A percentile compares a stretch with the other conserved stretches of the same genome.
phyloP scores from a whole-genome alignment of 2,797 vertebrate genomes.

The Orientallactaga sibirica region DNA sequence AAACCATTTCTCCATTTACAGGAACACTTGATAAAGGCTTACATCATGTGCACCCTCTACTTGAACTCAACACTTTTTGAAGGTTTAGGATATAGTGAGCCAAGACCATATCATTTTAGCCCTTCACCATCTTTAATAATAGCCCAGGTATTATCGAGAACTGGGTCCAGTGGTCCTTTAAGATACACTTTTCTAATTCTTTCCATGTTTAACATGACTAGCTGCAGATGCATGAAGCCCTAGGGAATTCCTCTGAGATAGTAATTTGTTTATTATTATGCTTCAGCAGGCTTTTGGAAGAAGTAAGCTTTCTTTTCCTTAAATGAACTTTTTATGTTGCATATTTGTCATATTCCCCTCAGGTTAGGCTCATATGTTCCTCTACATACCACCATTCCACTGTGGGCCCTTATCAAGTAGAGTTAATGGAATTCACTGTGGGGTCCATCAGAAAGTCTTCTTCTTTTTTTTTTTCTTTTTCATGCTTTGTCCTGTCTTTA shows the following conservation, averaged over 20 bases:
- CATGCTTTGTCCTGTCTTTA: too few relatives aligned
- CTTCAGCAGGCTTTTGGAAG: not conserved
- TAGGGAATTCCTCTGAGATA: not conserved
- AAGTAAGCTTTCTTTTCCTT: not conserved
- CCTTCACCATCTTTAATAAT: not conserved
- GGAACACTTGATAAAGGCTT: not conserved
- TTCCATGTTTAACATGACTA: not conserved
- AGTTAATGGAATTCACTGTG: too few relatives aligned
- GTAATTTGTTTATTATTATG: not conserved
- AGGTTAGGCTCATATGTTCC: too few relatives aligned
- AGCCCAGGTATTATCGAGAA: not conserved
- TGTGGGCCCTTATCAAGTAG: too few relatives aligned
- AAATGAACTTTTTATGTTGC: too few relatives aligned
- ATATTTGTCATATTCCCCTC: too few relatives aligned
- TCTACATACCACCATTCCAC: too few relatives aligned
- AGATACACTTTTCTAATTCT: conserved; percentile 33
- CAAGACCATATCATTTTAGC: not conserved
- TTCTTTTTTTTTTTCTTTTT: too few relatives aligned
- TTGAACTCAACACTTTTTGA: conserved; percentile 55
- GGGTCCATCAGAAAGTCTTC: too few relatives aligned
- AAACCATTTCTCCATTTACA: too few relatives aligned
- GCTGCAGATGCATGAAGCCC: not conserved
- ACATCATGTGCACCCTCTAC: conserved; percentile 3
- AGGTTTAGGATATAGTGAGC: not conserved
- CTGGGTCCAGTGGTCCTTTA: not conserved